Evolutionary conservation across 1,140 invertebrate genomes (phyloP), one percentile per base, ranked within the genome.

Genomic region (Potamilus streckersoni): DNA sequence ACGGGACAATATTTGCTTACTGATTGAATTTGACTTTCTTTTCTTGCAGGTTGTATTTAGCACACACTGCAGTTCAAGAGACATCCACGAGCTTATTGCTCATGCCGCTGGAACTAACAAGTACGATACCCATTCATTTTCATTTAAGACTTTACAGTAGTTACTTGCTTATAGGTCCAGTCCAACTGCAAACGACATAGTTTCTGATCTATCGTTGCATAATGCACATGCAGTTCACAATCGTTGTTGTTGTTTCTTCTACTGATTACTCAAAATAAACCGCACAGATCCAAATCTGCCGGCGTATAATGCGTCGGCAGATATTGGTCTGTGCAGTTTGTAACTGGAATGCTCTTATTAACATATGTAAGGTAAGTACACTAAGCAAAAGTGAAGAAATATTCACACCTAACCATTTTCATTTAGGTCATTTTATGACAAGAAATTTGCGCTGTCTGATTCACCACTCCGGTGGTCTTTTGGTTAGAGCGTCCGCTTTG

Each of bases 41-140:
- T 62, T 63, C 15, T 84, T 84, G 57, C 82, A 89, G 88, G 87
- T 89, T 57, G 81, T 87, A 56, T 88, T 89, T 75, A 87, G 87
- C 75, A 80, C 82, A 20, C 82, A 87, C 66, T 86, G 84, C 61
- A 83, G 85, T 49, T 83, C 86, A 16, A 79, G 85, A 57, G 88
- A 89, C 74, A 86, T 89, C 5, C 84, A 87, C 62, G 87, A 89
- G 5, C 78, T 89, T 14, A 83, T 89, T 16, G 84, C 85, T 31
- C 87, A 88, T 38, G 85, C 84, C 58, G 83, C 85, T 19, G 84
- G 83, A 63, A 81, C 83, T n/a, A 86, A 80, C 79, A 87, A 79
- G 87, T 89, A 78, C 76, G 80, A 82, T 16, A 27, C 27, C 15
- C 20, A 38, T 38, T 20, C 31, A 49, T 20, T 17, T 16, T 57